Evolutionary conservation across 2,888 invertebrate genomes (phyloP).

Genomic region (Agrotis exclamationis): DNA sequence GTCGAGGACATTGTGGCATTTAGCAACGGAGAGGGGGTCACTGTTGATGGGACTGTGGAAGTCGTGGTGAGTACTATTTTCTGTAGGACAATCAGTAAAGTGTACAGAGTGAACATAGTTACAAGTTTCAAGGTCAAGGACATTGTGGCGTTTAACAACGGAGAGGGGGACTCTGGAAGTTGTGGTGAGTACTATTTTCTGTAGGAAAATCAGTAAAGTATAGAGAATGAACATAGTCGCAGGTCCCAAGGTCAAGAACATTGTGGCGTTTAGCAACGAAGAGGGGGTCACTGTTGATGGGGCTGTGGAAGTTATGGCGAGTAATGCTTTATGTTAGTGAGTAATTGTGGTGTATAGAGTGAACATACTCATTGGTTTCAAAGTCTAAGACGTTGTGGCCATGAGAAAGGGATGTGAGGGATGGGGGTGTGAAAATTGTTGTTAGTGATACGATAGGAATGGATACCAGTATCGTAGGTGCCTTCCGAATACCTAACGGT

Average conservation of each 20-base stretch:
- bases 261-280: conserved; percentile 65
- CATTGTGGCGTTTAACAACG: conserved; percentile 66
- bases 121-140: conserved; percentile 44
- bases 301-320: conserved; percentile 73
- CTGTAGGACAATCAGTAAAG: conserved; percentile 22
- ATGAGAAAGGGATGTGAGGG: too few relatives aligned
- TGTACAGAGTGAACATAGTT: conserved; percentile 89
- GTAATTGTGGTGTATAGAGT: too few relatives aligned
- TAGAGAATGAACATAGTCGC: conserved; percentile 89
- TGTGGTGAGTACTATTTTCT: conserved; percentile 68
- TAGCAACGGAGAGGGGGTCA: conserved; percentile 66
- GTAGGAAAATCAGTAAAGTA: conserved; percentile 42
- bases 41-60: conserved; percentile 68
- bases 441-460: too few relatives aligned
- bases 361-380: background rate
- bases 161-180: conserved; percentile 72
- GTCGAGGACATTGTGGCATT: conserved; percentile 73
- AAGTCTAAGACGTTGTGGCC: conserved; percentile 59
- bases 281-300: conserved; percentile 68
- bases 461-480: too few relatives aligned
- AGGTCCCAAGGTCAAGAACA: background rate
- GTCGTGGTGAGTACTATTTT: conserved; percentile 71
- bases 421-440: too few relatives aligned
- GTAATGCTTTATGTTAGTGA: conserved; percentile 36
- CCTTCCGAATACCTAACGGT: too few relatives aligned